Percentiles rank a stretch among this genome's conserved stretches.
Conservation (phyloP, 1,140 invertebrate species). For the Eupeodes corollae region DNA sequence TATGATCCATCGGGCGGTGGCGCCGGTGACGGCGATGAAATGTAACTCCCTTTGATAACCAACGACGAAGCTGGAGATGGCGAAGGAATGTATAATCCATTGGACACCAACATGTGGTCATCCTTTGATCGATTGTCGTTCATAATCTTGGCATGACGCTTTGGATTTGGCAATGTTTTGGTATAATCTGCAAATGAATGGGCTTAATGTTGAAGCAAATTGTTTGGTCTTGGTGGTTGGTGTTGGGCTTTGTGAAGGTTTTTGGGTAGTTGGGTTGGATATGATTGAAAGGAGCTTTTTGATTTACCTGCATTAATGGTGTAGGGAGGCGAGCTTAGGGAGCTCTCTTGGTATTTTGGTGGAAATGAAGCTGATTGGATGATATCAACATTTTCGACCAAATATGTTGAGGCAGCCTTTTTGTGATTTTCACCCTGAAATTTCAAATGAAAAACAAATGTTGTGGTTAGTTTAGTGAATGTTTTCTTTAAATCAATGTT, state of each 20-base stretch:
- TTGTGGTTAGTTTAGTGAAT: too few relatives aligned
- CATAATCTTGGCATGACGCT: constrained; percentile 28
- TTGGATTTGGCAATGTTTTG: constrained; percentile 29
- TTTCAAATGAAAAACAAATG: too few relatives aligned
- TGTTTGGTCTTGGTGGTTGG: too few relatives aligned
- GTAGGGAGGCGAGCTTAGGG: constrained; percentile 31
- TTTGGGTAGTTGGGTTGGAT: too few relatives aligned
- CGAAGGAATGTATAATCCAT: constrained; percentile 28
- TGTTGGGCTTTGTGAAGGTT: too few relatives aligned
- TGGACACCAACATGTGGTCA: constrained; percentile 32
- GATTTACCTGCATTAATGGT: constrained; percentile 8
- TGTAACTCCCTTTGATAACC: constrained; percentile 37
- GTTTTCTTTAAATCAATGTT: too few relatives aligned
- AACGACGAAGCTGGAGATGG: constrained; percentile 30
- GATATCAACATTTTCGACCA: constrained; percentile 32
- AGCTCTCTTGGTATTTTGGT: constrained; percentile 33
- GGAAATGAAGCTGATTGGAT: constrained; percentile 32
- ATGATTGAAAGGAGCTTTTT: too few relatives aligned
- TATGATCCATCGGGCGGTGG: constrained; percentile 66
- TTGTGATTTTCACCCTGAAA: constrained; percentile 34
- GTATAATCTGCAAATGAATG: constrained; percentile 18
- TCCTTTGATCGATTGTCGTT: constrained; percentile 29
- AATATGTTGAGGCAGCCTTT: constrained; percentile 30
- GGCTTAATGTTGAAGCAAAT: too few relatives aligned
- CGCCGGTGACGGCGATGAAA: constrained; percentile 48